A percentile compares a stretch with the other conserved stretches of the same genome.
Evolutionary conservation across 2,888 invertebrate genomes (phyloP).

Genomic region (Eupithecia tripunctaria): DNA sequence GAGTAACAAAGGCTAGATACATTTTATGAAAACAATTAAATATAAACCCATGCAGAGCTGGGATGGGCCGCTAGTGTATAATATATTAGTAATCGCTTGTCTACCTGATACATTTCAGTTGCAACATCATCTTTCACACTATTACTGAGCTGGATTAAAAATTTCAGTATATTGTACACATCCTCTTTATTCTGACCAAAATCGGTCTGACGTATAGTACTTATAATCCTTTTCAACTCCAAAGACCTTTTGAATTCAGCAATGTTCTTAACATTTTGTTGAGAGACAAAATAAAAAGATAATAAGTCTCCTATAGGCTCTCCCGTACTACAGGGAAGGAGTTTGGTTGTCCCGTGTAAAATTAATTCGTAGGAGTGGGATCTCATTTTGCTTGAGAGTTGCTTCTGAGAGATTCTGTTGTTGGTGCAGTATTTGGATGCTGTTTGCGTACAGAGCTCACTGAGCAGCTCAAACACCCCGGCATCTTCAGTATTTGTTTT

Average conservation of each 20-base stretch:
- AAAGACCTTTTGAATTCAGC: constrained; percentile 67
- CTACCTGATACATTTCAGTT: constrained; percentile 70
- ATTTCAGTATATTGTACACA: constrained; percentile 61
- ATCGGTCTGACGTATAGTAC: constrained; percentile 57
- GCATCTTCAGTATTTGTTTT: constrained; percentile 50
- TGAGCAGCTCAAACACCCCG: constrained; percentile 72
- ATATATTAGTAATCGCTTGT: neutral
- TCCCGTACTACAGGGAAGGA: constrained; percentile 51
- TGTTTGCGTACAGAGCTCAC: constrained; percentile 69
- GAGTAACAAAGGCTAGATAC: too few relatives aligned
- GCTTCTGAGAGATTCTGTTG: constrained; percentile 63
- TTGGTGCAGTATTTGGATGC: constrained; percentile 64
- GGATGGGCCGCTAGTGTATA: too few relatives aligned
- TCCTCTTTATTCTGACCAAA: constrained; percentile 62
- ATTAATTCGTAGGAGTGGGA: constrained; percentile 75
- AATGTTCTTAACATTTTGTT: constrained; percentile 69
- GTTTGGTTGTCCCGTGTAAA: constrained; percentile 65
- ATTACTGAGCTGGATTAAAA: constrained; percentile 66
- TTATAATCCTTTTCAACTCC: constrained; percentile 68
- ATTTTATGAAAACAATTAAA: too few relatives aligned
- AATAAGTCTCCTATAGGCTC: constrained; percentile 72
- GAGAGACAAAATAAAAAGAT: constrained; percentile 66
- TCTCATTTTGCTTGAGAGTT: constrained; percentile 67
- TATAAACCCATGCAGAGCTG: too few relatives aligned
- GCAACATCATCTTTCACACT: constrained; percentile 65